Percentiles rank a stretch among this genome's conserved stretches.
Evolutionary conservation across 2,797 vertebrate species (phyloP).

Genomic region (Pangasius sanitwongsei): DNA sequence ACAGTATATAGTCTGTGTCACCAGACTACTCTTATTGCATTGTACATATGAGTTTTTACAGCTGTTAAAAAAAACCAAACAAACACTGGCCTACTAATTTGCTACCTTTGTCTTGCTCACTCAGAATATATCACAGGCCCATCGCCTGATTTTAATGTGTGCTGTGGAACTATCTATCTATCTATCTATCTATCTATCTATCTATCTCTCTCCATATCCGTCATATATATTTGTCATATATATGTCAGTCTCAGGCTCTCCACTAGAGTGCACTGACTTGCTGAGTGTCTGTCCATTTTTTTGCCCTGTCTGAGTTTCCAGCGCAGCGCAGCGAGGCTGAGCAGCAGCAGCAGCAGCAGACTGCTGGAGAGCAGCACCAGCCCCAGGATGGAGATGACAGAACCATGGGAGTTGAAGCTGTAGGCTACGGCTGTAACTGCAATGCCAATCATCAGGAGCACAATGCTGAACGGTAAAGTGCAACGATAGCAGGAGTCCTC

Average conservation of each 20-base stretch:
- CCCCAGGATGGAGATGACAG: slow-evolving; percentile 88
- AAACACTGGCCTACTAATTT: background rate
- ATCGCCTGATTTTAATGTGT: background rate
- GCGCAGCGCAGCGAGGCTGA: slow-evolving; percentile 82
- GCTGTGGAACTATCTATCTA: background rate
- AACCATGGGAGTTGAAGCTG: slow-evolving; percentile 89
- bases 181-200: too few relatives aligned
- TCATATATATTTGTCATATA: background rate
- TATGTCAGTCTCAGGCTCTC: slow-evolving; percentile 59
- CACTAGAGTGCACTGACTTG: slow-evolving; percentile 86
- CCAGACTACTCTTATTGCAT: background rate
- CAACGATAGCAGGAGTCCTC: slow-evolving; percentile 92
- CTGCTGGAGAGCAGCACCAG: slow-evolving; percentile 83
- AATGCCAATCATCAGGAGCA: slow-evolving; percentile 83
- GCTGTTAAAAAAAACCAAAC: background rate
- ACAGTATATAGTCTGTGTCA: background rate
- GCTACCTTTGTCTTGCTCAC: background rate
- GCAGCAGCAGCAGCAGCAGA: slow-evolving; percentile 70
- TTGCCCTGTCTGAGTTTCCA: slow-evolving; percentile 79
- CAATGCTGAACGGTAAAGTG: slow-evolving; percentile 84
- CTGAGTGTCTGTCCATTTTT: slow-evolving; percentile 81
- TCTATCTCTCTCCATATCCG: background rate
- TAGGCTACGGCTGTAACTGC: slow-evolving; percentile 88
- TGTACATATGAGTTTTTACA: background rate
- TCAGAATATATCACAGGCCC: background rate